These are phyloP conservation scores for Thecocarcelia acutangulata DNA, from an alignment of 2,888 invertebrate genomes.

Conservation along the genomic window DNA sequence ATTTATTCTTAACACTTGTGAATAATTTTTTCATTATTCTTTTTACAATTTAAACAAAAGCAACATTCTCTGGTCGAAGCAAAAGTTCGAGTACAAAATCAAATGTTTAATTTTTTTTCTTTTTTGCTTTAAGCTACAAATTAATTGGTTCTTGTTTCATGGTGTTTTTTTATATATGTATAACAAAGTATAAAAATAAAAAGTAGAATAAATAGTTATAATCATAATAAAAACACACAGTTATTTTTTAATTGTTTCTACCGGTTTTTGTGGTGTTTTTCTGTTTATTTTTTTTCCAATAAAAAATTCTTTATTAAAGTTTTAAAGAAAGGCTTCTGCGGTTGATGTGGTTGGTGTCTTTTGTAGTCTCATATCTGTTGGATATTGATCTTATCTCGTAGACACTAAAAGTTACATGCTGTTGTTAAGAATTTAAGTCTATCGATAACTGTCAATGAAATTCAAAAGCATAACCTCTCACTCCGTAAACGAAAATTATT, in stretches of 20 bases:
- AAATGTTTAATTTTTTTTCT: neutral
- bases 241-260: constrained; percentile 59
- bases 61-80: neutral
- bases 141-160: constrained; percentile 49
- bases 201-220: constrained; percentile 22
- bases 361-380: neutral
- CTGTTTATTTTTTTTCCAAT: neutral
- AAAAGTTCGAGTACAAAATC: neutral
- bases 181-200: constrained; percentile 1
- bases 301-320: constrained; percentile 9
- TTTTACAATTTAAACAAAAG: constrained; percentile 11
- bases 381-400: constrained; percentile 26
- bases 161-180: neutral
- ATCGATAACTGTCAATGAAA: constrained; percentile 1
- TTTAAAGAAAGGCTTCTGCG: constrained; percentile 14
- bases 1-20: constrained; percentile 16
- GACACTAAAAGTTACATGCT: constrained; percentile 8
- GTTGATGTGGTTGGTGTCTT: neutral
- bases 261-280: constrained; percentile 26
- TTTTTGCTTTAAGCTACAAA: constrained; percentile 35
- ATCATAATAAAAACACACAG: constrained; percentile 28
- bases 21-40: neutral
- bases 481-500: constrained; percentile 3
- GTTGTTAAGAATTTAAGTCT: neutral
- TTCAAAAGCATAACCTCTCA: constrained; percentile 7